Evolutionary conservation across 2,888 invertebrate species (phyloP).

Genomic region (Phalera bucephala): DNA sequence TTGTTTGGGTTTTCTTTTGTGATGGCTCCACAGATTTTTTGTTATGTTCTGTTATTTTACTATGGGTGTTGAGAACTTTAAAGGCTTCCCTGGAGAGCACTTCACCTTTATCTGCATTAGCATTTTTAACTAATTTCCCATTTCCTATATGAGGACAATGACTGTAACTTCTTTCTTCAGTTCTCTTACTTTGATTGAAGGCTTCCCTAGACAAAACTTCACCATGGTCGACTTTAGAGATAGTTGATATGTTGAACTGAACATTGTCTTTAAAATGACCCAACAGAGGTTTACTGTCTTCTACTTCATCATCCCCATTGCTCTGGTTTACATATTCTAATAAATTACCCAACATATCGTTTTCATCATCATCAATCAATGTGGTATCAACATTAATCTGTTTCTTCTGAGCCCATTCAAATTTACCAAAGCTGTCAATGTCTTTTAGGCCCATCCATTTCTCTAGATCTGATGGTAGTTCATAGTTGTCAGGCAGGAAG

Average conservation of each 20-base stretch:
- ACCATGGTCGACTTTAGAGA: conserved; percentile 41
- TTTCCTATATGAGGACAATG: no score
- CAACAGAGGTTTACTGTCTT: conserved; percentile 9
- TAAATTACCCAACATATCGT: conserved; percentile 53
- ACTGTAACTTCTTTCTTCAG: no score
- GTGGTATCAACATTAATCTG: conserved; percentile 34
- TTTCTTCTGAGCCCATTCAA: conserved; percentile 60
- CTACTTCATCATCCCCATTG: conserved; percentile 36
- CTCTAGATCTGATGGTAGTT: conserved; percentile 69
- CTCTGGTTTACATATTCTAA: conserved; percentile 59
- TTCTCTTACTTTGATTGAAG: no score
- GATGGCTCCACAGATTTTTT: neutral
- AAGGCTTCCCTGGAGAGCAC: conserved; percentile 49
- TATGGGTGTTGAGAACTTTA: conserved; percentile 15
- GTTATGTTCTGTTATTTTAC: neutral
- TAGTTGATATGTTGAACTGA: conserved; percentile 7
- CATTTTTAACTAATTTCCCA: no score
- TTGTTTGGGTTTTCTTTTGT: neutral
- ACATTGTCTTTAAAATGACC: conserved; percentile 9
- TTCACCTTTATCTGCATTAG: conserved; percentile 45
- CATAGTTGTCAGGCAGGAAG: conserved; percentile 72
- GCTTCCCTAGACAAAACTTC: conserved; percentile 48
- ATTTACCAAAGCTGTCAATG: conserved; percentile 63
- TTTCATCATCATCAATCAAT: conserved; percentile 44
- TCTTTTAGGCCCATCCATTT: conserved; percentile 75